Conservation (phyloP, 2,888 invertebrate genomes). For the Parochlus steinenii region DNA sequence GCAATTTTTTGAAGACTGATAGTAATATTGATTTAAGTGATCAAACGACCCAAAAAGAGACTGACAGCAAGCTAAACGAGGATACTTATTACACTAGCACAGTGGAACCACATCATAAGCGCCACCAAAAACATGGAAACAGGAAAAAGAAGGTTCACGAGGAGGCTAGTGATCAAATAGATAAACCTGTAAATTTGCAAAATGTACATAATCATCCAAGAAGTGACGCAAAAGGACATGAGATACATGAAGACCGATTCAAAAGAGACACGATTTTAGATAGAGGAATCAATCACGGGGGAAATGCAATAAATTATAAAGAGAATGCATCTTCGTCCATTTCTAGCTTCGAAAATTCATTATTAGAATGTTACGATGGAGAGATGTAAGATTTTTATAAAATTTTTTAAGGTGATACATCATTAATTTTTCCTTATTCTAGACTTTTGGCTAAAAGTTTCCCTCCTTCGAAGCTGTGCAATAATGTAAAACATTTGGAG, state of each 20-base stretch:
- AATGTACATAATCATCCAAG: background rate
- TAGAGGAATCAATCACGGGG: conserved; percentile 60
- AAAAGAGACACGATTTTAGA: conserved; percentile 40
- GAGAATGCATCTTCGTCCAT: conserved; percentile 43
- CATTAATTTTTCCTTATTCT: too few species aligned
- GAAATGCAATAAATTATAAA: conserved; percentile 43
- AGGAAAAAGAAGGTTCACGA: background rate
- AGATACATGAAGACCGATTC: conserved; percentile 1
- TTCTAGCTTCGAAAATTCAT: conserved; percentile 68
- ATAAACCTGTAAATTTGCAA: background rate
- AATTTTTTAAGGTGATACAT: too few species aligned
- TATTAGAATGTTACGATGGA: conserved; percentile 59
- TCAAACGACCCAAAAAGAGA: too few species aligned
- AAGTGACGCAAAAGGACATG: too few species aligned
- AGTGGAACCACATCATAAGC: too few species aligned
- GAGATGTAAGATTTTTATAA: too few species aligned
- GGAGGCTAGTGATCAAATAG: background rate
- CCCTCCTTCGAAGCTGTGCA: conserved; percentile 48
- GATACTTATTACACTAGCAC: too few species aligned
- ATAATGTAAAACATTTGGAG: conserved; percentile 49
- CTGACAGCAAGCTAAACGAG: too few species aligned
- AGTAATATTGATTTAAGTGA: too few species aligned
- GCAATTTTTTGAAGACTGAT: background rate
- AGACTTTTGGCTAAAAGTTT: conserved; percentile 50
- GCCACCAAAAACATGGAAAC: too few species aligned